These are phyloP conservation scores for Hydrolagus affinis DNA, from an alignment of 2,113 vertebrate genomes.

Conservation along the genomic window DNA sequence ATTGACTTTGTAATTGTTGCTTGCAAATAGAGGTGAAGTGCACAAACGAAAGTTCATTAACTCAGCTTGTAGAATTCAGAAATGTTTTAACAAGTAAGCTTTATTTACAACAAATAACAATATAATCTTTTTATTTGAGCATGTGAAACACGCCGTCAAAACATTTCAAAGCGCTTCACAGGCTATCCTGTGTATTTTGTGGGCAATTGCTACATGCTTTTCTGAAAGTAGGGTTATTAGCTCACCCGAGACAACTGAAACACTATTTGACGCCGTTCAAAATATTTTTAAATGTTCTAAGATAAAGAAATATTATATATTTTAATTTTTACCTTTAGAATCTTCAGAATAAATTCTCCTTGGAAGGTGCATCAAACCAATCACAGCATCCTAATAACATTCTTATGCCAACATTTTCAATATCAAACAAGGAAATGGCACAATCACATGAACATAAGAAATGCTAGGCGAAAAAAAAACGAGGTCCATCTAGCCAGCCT, in stretches of 20 bases:
- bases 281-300: constrained; percentile 24
- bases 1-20: too few species aligned
- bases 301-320: constrained; percentile 12
- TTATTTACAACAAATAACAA: background rate
- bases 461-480: too few species aligned
- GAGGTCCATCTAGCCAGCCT: too few species aligned
- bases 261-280: background rate
- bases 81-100: background rate
- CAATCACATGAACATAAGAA: background rate
- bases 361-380: background rate
- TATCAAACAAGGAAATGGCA: background rate
- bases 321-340: constrained; percentile 1
- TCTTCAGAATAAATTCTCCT: background rate
- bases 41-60: too few species aligned
- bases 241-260: background rate
- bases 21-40: too few species aligned
- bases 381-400: background rate
- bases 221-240: background rate
- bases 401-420: background rate
- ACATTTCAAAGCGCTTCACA: too few species aligned
- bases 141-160: too few species aligned
- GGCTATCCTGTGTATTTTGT: too few species aligned
- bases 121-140: background rate
- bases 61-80: too few species aligned
- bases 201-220: background rate